Conservation (phyloP, 1,140 invertebrate genomes). For the Himalopsyche phryganea region DNA sequence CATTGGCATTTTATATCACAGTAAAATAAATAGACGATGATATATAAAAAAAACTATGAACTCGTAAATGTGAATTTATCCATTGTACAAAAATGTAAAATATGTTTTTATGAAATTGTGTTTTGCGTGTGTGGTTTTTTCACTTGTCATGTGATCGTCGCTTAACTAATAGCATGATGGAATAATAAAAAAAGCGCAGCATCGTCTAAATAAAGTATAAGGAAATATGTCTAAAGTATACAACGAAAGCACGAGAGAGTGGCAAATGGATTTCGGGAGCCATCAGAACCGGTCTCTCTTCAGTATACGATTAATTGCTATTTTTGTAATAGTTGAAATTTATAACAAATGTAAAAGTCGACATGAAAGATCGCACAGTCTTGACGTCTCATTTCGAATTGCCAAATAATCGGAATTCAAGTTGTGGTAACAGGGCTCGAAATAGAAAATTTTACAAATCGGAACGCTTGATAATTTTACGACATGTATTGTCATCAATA, state of each 20-base stretch:
- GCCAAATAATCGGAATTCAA: no score
- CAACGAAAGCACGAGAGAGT: slow-evolving; percentile 23
- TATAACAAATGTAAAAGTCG: neutral
- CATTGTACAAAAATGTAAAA: slow-evolving; percentile 32
- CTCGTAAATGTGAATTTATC: slow-evolving; percentile 28
- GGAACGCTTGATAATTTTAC: no score
- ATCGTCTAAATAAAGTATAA: slow-evolving; percentile 23
- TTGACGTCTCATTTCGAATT: neutral
- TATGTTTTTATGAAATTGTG: slow-evolving; percentile 33
- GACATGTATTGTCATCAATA: no score
- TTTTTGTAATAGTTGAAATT: neutral
- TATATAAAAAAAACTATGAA: slow-evolving; percentile 3
- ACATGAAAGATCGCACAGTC: neutral
- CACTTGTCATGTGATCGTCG: slow-evolving; percentile 35
- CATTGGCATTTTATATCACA: slow-evolving; percentile 19
- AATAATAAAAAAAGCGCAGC: slow-evolving; percentile 7
- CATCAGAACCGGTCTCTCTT: slow-evolving; percentile 2
- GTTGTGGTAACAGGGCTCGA: no score
- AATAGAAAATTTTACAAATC: no score
- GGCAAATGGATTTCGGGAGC: slow-evolving; percentile 4
- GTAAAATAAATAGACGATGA: neutral
- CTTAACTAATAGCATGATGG: slow-evolving; percentile 34
- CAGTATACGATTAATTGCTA: slow-evolving; percentile 18
- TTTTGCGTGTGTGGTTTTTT: slow-evolving; percentile 33
- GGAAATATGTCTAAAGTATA: slow-evolving; percentile 19